Base-by-base conservation (phyloP, 2,888 invertebrate species). In the Lissonota sp. region DNA sequence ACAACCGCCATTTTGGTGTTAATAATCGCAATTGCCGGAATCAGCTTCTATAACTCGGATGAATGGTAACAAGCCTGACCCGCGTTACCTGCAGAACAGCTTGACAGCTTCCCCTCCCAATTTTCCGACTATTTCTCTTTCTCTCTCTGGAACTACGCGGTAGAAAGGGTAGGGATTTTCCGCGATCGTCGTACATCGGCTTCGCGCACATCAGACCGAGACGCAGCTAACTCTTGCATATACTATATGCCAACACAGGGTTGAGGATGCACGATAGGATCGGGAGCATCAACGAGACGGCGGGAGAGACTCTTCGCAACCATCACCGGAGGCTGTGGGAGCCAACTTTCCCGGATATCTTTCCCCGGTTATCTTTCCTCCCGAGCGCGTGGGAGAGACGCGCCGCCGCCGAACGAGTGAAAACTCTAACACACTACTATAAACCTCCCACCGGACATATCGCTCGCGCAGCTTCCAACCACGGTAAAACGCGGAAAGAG, bases 311-410 rank as follows among this genome's bases (percentile, higher is more conserved):
- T 67, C 58, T 3, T 69, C 58, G 69, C 69, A 42, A 64, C 49
- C 70, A 57, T 75, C 70, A 74, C 73, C 78, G 81, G 81, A 67
- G 73, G 69, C 63, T 63, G 73, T 3, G 26, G 62, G 6, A 70
- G 26, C 71, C 86, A 86, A 89, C 89, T 89, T 26, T 88, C 85
- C 90, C 90, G 90, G 90, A 90, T 91, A 90, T 90, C 90, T 89
- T 88, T 71, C 12, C 87, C 90, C 89, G 90, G 89, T 89, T 89
- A 89, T 89, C 89, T 89, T 87, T 86, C 87, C 87, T 87, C 82
- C 67, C 40, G 46, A 6, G 26, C 26, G 26, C 26, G 26, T 26
- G 26, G 72, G 75, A 16, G 57, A 74, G 72, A 71, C 60, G 69
- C 55, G 63, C 55, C 79, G 40, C 55, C 62, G 64, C 57, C 51